Percentiles rank a stretch among this genome's conserved stretches.
These are phyloP conservation scores for Acrobasis suavella DNA, from an alignment of 2,888 invertebrate species.

Conservation along the genomic window DNA sequence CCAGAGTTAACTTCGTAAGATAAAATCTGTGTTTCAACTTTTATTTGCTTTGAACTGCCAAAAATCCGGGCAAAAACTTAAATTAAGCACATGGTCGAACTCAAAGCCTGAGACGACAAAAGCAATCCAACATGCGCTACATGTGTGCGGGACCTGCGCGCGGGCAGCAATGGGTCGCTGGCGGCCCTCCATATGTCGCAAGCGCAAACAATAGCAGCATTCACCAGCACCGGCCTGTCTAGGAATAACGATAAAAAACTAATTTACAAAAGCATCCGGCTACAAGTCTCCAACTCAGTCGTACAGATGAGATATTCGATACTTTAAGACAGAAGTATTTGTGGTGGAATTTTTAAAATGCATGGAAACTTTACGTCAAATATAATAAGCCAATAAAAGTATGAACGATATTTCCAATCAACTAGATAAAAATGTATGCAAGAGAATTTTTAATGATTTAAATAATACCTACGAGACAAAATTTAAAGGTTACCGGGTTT, in stretches of 20 bases:
- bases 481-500: constrained; percentile 37
- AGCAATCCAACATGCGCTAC: constrained; percentile 73
- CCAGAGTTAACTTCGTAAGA: constrained; percentile 29
- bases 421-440: constrained; percentile 10
- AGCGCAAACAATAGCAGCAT: constrained; percentile 60
- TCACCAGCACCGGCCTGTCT: constrained; percentile 38
- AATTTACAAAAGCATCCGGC: background rate
- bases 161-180: background rate
- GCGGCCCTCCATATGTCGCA: constrained; percentile 47
- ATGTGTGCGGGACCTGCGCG: constrained; percentile 60
- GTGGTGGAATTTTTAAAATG: too few species aligned
- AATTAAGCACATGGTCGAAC: constrained; percentile 66
- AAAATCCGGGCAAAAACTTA: constrained; percentile 66
- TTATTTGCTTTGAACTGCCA: constrained; percentile 42
- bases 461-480: constrained; percentile 31
- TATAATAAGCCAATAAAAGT: background rate
- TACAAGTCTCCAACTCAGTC: background rate
- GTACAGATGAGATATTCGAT: background rate
- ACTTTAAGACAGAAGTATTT: background rate
- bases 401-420: background rate
- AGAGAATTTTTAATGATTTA: constrained; percentile 26
- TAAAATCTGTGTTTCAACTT: constrained; percentile 43
- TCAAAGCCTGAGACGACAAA: constrained; percentile 62
- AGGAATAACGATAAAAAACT: constrained; percentile 14
- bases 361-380: too few species aligned